phyloP scores from a whole-genome alignment of 2,888 invertebrate genomes.

The Pyrrhosoma nymphula region DNA sequence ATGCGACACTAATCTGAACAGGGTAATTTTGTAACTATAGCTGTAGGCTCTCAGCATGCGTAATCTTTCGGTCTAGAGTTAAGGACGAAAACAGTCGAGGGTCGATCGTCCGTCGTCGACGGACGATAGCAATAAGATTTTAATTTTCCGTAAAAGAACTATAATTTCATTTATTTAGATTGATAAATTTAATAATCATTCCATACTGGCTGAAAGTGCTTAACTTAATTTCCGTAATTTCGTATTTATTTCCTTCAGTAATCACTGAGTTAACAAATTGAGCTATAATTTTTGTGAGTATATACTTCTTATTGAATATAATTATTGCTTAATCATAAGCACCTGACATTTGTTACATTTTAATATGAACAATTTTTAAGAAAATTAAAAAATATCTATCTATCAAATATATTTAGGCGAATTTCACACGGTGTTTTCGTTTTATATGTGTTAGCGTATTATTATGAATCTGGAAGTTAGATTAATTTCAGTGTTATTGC shows the following conservation, averaged over 20 bases:
- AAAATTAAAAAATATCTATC: too few relatives aligned
- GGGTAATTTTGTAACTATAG: too few relatives aligned
- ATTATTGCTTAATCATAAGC: neutral
- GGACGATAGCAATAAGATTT: neutral
- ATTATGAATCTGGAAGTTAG: neutral
- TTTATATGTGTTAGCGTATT: neutral
- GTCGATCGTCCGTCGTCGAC: constrained; percentile 2
- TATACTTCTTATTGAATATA: neutral
- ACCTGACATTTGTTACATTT: too few relatives aligned
- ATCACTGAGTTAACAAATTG: too few relatives aligned
- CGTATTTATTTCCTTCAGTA: neutral
- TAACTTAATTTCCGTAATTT: neutral
- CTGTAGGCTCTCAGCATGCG: too few relatives aligned
- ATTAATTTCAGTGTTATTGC: neutral
- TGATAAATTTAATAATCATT: neutral
- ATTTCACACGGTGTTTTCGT: neutral
- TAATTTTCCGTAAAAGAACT: neutral
- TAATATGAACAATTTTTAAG: too few relatives aligned
- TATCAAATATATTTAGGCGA: too few relatives aligned
- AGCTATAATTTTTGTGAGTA: neutral
- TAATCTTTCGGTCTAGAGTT: too few relatives aligned
- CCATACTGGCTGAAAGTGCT: neutral
- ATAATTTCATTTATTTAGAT: neutral
- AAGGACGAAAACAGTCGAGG: neutral
- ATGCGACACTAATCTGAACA: too few relatives aligned